Percentiles rank a stretch among this genome's conserved stretches.
Conservation (phyloP, 2,797 vertebrate genomes). For the Chloroceryle inda region DNA sequence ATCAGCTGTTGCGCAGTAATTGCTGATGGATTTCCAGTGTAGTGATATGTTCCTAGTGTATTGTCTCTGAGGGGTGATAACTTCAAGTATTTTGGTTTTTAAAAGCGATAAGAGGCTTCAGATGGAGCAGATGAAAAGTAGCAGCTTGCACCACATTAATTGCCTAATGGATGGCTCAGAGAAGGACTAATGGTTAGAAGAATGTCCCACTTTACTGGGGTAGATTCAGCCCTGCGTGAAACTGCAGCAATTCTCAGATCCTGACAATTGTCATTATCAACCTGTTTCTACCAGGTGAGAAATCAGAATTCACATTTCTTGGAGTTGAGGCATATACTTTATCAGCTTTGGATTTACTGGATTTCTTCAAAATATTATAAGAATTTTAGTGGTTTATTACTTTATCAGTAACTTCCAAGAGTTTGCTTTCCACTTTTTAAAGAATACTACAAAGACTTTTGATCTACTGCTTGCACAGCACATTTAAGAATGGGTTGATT, state of each 20-base stretch:
- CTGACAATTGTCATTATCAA: neutral
- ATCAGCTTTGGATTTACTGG: neutral
- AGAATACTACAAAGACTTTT: neutral
- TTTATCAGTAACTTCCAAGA: neutral
- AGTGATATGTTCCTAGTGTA: neutral
- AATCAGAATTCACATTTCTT: neutral
- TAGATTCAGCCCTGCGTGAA: neutral
- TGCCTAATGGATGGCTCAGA: neutral
- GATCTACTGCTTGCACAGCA: neutral
- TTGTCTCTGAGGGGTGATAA: constrained; percentile 12
- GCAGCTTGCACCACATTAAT: neutral
- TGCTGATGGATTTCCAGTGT: neutral
- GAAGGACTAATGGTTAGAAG: neutral
- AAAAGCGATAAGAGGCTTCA: neutral
- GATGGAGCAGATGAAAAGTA: neutral
- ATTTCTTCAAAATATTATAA: neutral
- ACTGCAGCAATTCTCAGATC: neutral
- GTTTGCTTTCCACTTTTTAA: neutral
- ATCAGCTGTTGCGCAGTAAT: constrained; percentile 37
- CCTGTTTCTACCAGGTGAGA: neutral
- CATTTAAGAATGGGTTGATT: neutral
- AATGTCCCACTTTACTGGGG: neutral
- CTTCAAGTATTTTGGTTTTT: neutral
- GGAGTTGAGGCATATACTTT: neutral
- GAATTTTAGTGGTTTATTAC: neutral